Percentiles rank a stretch among this genome's conserved stretches.
Evolutionary conservation across 2,888 invertebrate species (phyloP).

Genomic region (Dynastes maya): DNA sequence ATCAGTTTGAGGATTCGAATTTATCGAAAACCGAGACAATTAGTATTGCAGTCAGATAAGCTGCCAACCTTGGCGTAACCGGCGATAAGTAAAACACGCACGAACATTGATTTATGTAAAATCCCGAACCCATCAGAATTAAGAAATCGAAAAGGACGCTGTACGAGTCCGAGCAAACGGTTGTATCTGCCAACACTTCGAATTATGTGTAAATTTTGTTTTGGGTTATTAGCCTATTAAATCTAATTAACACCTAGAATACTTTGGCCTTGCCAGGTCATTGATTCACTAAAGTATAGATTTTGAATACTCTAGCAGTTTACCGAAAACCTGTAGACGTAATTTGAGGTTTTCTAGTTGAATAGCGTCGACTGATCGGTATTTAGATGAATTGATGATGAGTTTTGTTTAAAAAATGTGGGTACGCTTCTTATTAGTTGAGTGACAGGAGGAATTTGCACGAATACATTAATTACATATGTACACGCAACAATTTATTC

Average conservation of each 20-base stretch:
- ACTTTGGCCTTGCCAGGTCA: constrained; percentile 35
- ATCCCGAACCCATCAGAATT: neutral
- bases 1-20: constrained; percentile 1
- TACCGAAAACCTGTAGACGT: neutral
- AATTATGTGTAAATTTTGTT: constrained; percentile 6
- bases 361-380: neutral
- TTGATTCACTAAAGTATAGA: constrained; percentile 23
- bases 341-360: neutral
- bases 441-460: too few relatives aligned
- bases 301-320: constrained; percentile 18
- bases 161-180: neutral
- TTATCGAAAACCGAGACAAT: constrained; percentile 1
- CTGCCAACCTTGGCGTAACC: constrained; percentile 17
- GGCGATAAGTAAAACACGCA: constrained; percentile 12
- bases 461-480: too few relatives aligned
- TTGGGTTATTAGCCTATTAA: constrained; percentile 34
- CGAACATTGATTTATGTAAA: constrained; percentile 11
- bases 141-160: constrained; percentile 3
- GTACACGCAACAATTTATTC: too few relatives aligned
- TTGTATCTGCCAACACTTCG: constrained; percentile 8
- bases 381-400: too few relatives aligned
- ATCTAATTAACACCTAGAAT: constrained; percentile 36
- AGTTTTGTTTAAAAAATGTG: too few relatives aligned
- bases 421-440: too few relatives aligned
- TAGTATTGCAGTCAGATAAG: constrained; percentile 24